Evolutionary conservation across 2,888 invertebrate species (phyloP), one percentile per base, ranked within the genome.

Genomic region (Malacosoma neustria): DNA sequence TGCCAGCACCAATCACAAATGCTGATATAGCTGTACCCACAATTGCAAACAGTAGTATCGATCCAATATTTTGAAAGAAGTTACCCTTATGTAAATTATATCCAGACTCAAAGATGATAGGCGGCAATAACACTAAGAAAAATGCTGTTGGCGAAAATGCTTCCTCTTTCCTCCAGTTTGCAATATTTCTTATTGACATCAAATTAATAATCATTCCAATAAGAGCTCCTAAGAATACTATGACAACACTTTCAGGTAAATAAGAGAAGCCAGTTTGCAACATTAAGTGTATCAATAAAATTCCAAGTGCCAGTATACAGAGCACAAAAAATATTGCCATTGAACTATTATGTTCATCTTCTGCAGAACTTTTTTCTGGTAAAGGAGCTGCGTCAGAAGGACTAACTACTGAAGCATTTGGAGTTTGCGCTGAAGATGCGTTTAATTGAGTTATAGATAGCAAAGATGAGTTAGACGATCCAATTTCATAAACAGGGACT

Each of bases 101-200:
- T 2, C 99, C 99, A 2, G 98, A 98, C 77, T 99, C 99, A 86
- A 99, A 99, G 56, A 99, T 99, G 38, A 99, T 99, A 1, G 99
- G 99, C 6, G 99, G 99, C 36, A 99, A 77, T 1, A 99, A 88
- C 2, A 99, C 95, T 36, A 99, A 88, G 66, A 99, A 99, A 74
- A 99, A 99, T 13, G 98, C 96, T 12, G 98, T 99, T 0, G 99
- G 99, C 4, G 98, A 97, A 67, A 99, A 98, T 0, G 98, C 96
- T 77, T 99, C 99, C 70, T 98, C 98, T 69, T 97, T 95, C 65
- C 96, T 91, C 97, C 97, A 98, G 69, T 97, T 96, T 31, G 95
- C 95, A 54, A 96, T 92, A 65, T 97, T 95, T 57, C 92, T 90
- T 54, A 93, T 93, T 1, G 95, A 95, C 88, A 97, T 90, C 4